These are phyloP conservation scores for Callinectes sapidus DNA, from an alignment of 2,888 invertebrate species.

Conservation along the genomic window DNA sequence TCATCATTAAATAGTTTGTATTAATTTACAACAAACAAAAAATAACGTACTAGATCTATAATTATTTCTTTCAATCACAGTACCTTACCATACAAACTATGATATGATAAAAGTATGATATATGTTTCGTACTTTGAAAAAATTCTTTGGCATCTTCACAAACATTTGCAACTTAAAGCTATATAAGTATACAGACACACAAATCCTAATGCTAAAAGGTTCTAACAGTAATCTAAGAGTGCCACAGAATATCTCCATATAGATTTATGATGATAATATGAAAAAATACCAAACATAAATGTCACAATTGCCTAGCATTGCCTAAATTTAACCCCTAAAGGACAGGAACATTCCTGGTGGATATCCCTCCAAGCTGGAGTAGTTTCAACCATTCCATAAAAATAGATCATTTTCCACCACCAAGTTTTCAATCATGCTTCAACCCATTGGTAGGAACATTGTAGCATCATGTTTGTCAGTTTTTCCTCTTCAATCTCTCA, in stretches of 20 bases:
- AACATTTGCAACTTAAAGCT: not conserved
- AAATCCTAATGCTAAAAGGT: not conserved
- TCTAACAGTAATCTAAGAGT: not conserved
- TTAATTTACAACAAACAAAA: not conserved
- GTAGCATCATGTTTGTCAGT: too few relatives aligned
- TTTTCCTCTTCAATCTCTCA: too few relatives aligned
- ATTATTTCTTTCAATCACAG: not conserved
- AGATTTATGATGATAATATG: not conserved
- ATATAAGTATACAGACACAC: slow-evolving; percentile 23
- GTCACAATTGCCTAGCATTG: not conserved
- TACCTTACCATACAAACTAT: not conserved
- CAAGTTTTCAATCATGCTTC: too few relatives aligned
- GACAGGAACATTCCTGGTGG: too few relatives aligned
- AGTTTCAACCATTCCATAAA: too few relatives aligned
- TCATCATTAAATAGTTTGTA: not conserved
- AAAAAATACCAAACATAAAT: not conserved
- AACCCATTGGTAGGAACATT: too few relatives aligned
- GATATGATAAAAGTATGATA: slow-evolving; percentile 16
- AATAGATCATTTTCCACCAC: too few relatives aligned
- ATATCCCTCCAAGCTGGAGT: too few relatives aligned
- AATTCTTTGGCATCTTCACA: slow-evolving; percentile 11
- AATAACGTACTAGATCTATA: not conserved
- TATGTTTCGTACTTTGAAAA: not conserved
- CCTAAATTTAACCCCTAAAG: too few relatives aligned
- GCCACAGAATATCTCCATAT: not conserved